Evolutionary conservation across 2,888 invertebrate genomes (phyloP), one percentile per base, ranked within the genome.

Genomic region (Lasioglossum figueresi): DNA sequence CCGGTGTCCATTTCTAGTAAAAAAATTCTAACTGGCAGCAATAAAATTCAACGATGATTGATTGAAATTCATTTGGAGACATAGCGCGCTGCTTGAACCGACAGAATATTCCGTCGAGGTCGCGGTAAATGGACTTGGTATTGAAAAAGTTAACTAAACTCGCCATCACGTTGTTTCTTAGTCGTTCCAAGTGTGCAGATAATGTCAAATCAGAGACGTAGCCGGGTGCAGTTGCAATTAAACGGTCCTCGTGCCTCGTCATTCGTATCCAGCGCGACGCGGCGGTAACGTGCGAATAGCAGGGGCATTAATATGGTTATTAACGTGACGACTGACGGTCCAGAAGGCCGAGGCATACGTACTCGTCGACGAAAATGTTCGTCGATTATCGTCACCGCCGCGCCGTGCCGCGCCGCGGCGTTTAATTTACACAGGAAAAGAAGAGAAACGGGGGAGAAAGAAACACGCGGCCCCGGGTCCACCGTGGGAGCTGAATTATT

Each of bases 401-500:
- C 14, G 79, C 75, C 72, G 71, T 74, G 71, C 14, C n/a, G 59
- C 14, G 79, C 75, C 72, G 71, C 71, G 66, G 52, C 80, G 70
- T 82, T 92, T 90, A 89, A 90, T 91, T 89, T 88, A 84, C 80
- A 83, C 79, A 82, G 87, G 68, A 78, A 84, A 82, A 74, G 76
- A 79, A 45, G 80, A 81, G 81, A 80, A 79, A 83, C 56, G 71
- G 66, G 76, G 71, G 73, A 43, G 31, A 80, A 79, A 82, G 83
- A 81, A 87, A 87, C 86, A 88, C 84, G 79, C 74, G 83, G 85
- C 77, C 73, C 76, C 68, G 34, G 68, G 91, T 83, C 84, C 85
- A 89, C 85, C 83, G 87, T 86, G 87, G 88, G 85, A 88, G 89
- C 90, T 93, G 92, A 93, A 93, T 93, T 92, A 93, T 93, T 93